These are phyloP conservation scores for Darevskia nairensis DNA, from an alignment of 2,797 vertebrate genomes.

Conservation along the genomic window DNA sequence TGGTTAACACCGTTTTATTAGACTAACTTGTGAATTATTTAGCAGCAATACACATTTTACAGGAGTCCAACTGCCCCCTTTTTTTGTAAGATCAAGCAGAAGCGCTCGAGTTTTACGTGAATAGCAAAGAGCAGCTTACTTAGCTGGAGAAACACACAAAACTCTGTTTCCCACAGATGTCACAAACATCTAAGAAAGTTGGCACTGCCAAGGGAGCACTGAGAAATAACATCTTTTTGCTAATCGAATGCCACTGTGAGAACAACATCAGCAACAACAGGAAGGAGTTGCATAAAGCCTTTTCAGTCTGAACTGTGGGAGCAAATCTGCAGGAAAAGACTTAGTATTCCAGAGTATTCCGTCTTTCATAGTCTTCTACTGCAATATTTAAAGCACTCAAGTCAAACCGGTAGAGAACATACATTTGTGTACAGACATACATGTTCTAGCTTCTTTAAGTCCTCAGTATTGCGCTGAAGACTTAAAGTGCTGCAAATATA, in stretches of 20 bases:
- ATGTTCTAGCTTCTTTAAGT: background rate
- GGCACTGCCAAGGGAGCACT: background rate
- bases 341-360: background rate
- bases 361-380: background rate
- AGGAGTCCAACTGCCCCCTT: background rate
- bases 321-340: background rate
- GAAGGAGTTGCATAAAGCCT: background rate
- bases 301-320: background rate
- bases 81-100: slow-evolving; percentile 19
- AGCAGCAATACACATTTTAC: slow-evolving; percentile 22
- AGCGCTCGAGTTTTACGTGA: slow-evolving; percentile 23
- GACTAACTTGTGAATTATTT: slow-evolving; percentile 22
- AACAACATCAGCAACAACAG: background rate
- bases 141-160: background rate
- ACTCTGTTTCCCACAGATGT: background rate
- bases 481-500: too few species aligned
- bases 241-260: background rate
- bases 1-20: slow-evolving; percentile 34
- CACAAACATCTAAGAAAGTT: background rate
- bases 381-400: background rate
- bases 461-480: background rate
- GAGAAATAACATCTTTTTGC: background rate
- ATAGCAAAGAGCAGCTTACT: background rate
- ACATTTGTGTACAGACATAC: background rate
- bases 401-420: background rate